Evolutionary conservation across 2,797 vertebrate species (phyloP), one percentile per base, ranked within the genome.

Genomic region (Chaetophractus vellerosus): DNA sequence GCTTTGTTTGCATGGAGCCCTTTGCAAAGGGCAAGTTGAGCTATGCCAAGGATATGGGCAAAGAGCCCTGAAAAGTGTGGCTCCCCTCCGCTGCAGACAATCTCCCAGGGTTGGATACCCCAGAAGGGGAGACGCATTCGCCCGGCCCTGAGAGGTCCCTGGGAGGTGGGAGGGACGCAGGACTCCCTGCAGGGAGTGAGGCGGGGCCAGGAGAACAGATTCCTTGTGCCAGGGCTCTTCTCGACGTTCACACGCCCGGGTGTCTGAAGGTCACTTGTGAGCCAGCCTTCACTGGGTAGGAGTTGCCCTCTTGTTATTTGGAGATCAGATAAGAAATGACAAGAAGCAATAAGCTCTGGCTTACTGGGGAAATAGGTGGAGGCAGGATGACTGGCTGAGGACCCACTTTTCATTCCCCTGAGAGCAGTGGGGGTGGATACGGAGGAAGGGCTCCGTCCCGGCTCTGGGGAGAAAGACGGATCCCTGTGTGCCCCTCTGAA

Each of bases 321-420:
- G 96, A 97, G 96, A 98, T 98, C 98, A 97, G 98, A 98, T 98
- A 98, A 98, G 95, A 98, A 96, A 97, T 96, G 97, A 98, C 98
- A 98, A 98, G 97, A 90, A 97, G 95, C 97, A 90, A 79, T 95
- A 93, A 96, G 94, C 96, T 98, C 96, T 95, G 97, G 96, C 96
- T 98, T 93, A 83, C 96, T 90, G 74, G 92, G 93, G 96, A 97
- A 96, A 96, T 38, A 85, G 96, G 96, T 94, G 80, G 91, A 94
- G 96, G 96, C 95, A 96, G 88, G 38, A 71, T 84, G 96, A 21
- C 55, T 1, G 23, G 96, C 96, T 96, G 74, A 93, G 94, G 97
- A 97, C 96, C 90, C 52, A 11, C 64, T 97, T 97, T 91, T 96
- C 92, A 92, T 94, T 97, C 95, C 96, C 95, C 95, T 90, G 71